These are phyloP conservation scores for Plotosus lineatus DNA, from an alignment of 2,113 vertebrate genomes.

Conservation along the genomic window DNA sequence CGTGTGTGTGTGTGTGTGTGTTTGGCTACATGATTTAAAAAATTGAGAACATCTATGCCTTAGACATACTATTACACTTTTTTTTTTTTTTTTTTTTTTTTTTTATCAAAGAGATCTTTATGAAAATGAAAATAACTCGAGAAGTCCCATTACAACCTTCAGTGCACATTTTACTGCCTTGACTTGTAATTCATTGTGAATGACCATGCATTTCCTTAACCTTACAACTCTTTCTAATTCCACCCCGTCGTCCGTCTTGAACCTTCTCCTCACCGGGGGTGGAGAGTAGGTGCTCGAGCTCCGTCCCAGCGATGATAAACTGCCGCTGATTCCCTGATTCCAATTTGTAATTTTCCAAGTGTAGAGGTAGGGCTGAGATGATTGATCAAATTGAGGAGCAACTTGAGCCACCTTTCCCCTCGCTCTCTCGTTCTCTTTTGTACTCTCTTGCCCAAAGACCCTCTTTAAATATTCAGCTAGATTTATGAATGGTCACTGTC, in stretches of 20 bases:
- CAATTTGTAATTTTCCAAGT: conserved; percentile 79
- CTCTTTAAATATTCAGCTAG: conserved; percentile 79
- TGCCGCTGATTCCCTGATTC: conserved; percentile 75
- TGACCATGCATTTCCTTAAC: conserved; percentile 31
- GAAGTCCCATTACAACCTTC: not conserved
- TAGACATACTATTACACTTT: not conserved
- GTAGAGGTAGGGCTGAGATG: conserved; percentile 72
- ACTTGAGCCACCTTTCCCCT: conserved; percentile 57
- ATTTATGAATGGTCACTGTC: conserved; percentile 76
- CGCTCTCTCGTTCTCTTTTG: conserved; percentile 10
- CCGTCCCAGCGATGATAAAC: conserved; percentile 72
- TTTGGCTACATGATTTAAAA: conserved; percentile 1
- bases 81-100: no score
- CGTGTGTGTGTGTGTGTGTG: not conserved
- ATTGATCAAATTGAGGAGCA: conserved; percentile 77
- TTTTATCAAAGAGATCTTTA: conserved; percentile 23
- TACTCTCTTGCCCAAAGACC: conserved; percentile 66
- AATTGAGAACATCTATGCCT: not conserved
- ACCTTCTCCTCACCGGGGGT: conserved; percentile 7
- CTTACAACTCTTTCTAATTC: conserved; percentile 31
- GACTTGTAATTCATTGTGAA: conserved; percentile 2
- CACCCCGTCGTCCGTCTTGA: conserved; percentile 14
- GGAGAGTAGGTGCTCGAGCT: conserved; percentile 38
- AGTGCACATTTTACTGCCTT: conserved; percentile 5
- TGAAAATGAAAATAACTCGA: not conserved